phyloP scores from a whole-genome alignment of 2,113 vertebrate genomes.

The Picathartes gymnocephalus region DNA sequence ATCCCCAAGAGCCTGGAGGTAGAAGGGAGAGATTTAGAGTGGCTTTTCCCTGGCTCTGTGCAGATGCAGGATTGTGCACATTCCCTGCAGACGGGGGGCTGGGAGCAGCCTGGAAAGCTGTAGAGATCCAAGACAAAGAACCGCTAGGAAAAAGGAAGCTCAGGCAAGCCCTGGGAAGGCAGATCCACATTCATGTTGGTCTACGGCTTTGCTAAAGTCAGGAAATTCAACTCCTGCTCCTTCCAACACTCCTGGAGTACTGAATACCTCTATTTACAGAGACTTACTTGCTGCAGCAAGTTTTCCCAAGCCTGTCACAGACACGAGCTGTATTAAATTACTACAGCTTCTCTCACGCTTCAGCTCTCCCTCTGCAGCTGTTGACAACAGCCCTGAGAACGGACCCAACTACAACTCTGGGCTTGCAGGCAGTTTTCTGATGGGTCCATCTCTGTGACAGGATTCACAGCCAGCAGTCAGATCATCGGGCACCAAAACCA shows the following conservation, averaged over 20 bases:
- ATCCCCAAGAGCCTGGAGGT: background rate
- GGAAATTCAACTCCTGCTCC: background rate
- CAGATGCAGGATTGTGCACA: background rate
- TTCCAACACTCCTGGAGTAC: background rate
- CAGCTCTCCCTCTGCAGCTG: background rate
- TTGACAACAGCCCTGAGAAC: background rate
- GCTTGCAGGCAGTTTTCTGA: background rate
- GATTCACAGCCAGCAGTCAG: background rate
- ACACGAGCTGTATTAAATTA: conserved; percentile 9
- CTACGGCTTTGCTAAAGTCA: background rate
- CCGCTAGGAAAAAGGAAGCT: background rate
- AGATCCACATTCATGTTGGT: background rate
- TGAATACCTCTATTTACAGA: background rate
- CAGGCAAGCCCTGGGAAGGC: background rate
- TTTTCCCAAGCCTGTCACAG: background rate
- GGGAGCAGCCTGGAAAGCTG: background rate
- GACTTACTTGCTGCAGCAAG: background rate
- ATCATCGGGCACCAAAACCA: background rate
- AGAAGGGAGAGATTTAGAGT: background rate
- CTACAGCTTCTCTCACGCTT: background rate
- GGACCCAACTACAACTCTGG: accelerated
- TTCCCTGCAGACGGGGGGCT: background rate
- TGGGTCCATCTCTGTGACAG: background rate
- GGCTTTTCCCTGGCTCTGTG: background rate
- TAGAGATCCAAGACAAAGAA: background rate